A percentile compares a stretch with the other conserved stretches of the same genome.
Conservation (phyloP, 2,797 vertebrate species). For the Hippopotamyrus pictus region DNA sequence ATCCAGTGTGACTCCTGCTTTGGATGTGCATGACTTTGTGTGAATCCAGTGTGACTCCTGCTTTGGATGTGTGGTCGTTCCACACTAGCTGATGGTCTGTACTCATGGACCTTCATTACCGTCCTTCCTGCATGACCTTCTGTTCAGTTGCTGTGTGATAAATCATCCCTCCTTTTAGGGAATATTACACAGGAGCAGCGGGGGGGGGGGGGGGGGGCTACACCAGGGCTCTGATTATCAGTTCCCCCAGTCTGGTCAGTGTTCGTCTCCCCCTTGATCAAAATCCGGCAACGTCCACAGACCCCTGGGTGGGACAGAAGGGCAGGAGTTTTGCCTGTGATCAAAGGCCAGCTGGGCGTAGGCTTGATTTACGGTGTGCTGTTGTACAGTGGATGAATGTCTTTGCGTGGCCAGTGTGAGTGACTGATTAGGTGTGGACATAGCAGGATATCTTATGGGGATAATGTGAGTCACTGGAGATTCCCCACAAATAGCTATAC, state of each 20-base stretch:
- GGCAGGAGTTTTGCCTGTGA: slow-evolving; percentile 45
- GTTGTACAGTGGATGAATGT: slow-evolving; percentile 35
- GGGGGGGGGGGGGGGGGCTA: background rate
- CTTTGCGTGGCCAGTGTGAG: slow-evolving; percentile 28
- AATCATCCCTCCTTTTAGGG: background rate
- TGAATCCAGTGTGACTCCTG: background rate
- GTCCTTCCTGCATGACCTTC: background rate
- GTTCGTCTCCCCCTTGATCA: background rate
- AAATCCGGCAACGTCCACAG: background rate
- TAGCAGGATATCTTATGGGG: slow-evolving; percentile 14
- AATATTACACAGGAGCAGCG: background rate
- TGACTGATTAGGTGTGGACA: slow-evolving; percentile 20
- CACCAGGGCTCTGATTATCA: background rate
- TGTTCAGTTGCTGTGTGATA: background rate
- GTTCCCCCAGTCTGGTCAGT: background rate
- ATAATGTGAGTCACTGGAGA: background rate
- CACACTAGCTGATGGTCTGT: background rate
- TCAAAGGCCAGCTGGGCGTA: slow-evolving; percentile 50
- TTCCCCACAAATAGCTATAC: background rate
- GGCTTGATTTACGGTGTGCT: slow-evolving; percentile 42
- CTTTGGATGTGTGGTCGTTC: background rate
- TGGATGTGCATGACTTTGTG: background rate
- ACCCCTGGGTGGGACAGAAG: slow-evolving; percentile 37
- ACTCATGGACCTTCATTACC: background rate
- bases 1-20: background rate